Conservation (phyloP, 2,888 invertebrate genomes). For the Mermis nigrescens region DNA sequence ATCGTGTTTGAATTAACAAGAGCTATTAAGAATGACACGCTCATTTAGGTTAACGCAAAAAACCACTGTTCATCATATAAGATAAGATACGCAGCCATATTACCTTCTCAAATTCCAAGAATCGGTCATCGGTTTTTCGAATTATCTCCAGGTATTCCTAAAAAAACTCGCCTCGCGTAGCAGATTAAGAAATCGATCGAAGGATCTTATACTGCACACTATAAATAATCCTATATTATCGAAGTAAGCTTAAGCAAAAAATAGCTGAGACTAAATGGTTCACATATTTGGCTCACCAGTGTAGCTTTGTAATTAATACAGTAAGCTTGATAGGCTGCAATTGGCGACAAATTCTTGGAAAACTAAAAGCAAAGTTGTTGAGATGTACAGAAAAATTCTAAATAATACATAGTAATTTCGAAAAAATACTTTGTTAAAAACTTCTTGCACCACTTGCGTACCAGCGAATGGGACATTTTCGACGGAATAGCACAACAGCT, state of each 20-base stretch:
- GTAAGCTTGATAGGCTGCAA: conserved; percentile 44
- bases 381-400: not conserved
- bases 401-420: too few species aligned
- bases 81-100: not conserved
- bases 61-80: too few species aligned
- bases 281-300: conserved; percentile 19
- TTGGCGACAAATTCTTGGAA: conserved; percentile 26
- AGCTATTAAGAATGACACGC: too few species aligned
- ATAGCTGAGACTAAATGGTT: not conserved
- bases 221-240: not conserved
- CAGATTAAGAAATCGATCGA: not conserved
- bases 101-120: conserved; percentile 46
- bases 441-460: not conserved
- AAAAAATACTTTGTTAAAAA: not conserved
- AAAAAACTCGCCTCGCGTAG: too few species aligned
- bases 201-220: not conserved
- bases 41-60: too few species aligned
- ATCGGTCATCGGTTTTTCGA: conserved; percentile 41
- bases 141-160: conserved; percentile 44
- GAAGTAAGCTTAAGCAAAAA: not conserved
- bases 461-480: conserved; percentile 20
- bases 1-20: too few species aligned
- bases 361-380: not conserved
- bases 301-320: conserved; percentile 45
- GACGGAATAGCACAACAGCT: conserved; percentile 38